A percentile compares a stretch with the other conserved stretches of the same genome.
These are phyloP conservation scores for Climacteris rufus DNA, from an alignment of 2,113 vertebrate genomes.

Conservation along the genomic window DNA sequence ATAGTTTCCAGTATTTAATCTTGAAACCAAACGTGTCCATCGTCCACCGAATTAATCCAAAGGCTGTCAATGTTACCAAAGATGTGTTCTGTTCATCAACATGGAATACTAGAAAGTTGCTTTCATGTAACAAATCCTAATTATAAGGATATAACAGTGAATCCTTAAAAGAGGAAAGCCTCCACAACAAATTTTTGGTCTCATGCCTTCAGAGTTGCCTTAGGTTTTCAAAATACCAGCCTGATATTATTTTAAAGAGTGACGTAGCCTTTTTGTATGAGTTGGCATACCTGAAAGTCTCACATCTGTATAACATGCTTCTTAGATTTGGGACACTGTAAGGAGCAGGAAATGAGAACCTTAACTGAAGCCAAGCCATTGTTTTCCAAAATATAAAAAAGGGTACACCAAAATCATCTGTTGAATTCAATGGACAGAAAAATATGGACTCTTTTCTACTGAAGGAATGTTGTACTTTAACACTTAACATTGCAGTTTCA, in stretches of 20 bases:
- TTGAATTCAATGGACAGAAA: not conserved
- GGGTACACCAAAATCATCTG: not conserved
- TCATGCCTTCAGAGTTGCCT: not conserved
- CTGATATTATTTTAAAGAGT: not conserved
- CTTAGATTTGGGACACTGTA: not conserved
- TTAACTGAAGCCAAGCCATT: not conserved
- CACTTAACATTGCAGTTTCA: not conserved
- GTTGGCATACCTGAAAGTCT: not conserved
- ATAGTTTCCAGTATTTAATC: not conserved
- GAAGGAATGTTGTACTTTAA: not conserved
- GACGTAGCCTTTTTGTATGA: not conserved
- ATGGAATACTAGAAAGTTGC: not conserved
- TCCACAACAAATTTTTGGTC: not conserved
- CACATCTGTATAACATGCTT: not conserved
- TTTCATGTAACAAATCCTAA: not conserved
- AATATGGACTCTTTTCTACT: not conserved
- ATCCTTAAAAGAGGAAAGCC: not conserved
- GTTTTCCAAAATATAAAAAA: not conserved
- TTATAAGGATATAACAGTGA: not conserved
- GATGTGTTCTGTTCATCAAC: not conserved
- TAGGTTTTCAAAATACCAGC: not conserved
- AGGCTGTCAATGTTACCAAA: not conserved
- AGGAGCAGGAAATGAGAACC: not conserved
- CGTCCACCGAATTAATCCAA: not conserved
- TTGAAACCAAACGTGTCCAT: not conserved